Conservation (phyloP, 1,140 invertebrate genomes). For the Sycophila sp. region DNA sequence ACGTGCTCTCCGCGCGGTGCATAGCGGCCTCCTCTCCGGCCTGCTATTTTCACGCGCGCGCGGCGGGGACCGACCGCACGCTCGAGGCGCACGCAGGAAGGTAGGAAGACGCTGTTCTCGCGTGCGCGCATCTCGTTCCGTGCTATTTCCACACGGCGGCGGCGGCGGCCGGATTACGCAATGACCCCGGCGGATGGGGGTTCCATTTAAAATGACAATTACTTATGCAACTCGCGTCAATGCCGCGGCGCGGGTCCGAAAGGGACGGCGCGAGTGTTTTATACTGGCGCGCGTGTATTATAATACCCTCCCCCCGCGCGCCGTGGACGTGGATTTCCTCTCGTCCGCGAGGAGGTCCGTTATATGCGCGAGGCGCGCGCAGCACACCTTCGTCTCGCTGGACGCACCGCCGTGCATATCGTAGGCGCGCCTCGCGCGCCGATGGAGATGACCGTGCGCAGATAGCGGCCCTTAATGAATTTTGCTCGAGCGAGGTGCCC, state of each 20-base stretch:
- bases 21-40: too few relatives aligned
- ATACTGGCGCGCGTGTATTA: too few relatives aligned
- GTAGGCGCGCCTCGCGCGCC: too few relatives aligned
- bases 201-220: conserved; percentile 59
- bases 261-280: not conserved
- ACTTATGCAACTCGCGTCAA: conserved; percentile 53
- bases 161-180: conserved; percentile 13
- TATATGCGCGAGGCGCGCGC: not conserved
- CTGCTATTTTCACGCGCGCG: not conserved
- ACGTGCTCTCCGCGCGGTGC: too few relatives aligned
- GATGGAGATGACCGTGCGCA: too few relatives aligned
- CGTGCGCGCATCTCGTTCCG: conserved; percentile 24
- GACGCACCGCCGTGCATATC: too few relatives aligned
- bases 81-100: not conserved
- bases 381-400: too few relatives aligned
- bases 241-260: not conserved
- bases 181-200: conserved; percentile 19
- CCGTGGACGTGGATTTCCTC: conserved; percentile 1
- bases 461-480: too few relatives aligned
- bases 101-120: not conserved
- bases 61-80: not conserved
- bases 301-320: too few relatives aligned
- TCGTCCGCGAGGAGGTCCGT: not conserved
- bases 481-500: too few relatives aligned
- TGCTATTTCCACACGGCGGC: conserved; percentile 27